phyloP scores from a whole-genome alignment of 2,888 invertebrate genomes.

The Onchidella celtica region DNA sequence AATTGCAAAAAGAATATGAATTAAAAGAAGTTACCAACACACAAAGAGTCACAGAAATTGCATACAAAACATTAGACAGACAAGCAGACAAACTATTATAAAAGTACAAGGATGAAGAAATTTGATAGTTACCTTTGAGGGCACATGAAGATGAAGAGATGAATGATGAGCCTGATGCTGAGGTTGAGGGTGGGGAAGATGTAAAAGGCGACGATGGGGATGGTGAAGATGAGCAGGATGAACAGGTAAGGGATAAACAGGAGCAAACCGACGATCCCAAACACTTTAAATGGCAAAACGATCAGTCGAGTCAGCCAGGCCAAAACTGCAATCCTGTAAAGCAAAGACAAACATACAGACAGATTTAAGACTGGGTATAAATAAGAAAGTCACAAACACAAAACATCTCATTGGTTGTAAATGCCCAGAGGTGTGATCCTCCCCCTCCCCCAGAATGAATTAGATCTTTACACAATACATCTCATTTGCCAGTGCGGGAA shows the following conservation, averaged over 20 bases:
- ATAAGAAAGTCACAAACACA: no score
- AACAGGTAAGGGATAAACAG: conserved; percentile 68
- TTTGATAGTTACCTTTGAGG: conserved; percentile 54
- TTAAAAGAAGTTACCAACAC: not conserved
- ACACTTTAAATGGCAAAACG: conserved; percentile 69
- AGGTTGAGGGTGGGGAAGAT: conserved; percentile 73
- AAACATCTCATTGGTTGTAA: no score
- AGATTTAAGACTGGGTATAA: no score
- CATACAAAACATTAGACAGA: not conserved
- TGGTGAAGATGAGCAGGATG: conserved; percentile 61
- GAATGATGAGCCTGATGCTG: conserved; percentile 65
- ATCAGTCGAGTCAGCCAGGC: conserved; percentile 62
- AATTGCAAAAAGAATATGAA: no score
- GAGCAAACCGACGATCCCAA: conserved; percentile 63
- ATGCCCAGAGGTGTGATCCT: no score
- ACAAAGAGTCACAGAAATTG: not conserved
- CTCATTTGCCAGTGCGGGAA: no score
- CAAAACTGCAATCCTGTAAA: conserved; percentile 8
- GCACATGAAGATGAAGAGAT: conserved; percentile 62
- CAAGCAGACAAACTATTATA: not conserved
- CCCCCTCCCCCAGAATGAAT: no score
- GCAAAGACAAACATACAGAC: no score
- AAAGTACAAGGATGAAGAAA: not conserved
- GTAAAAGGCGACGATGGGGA: conserved; percentile 68
- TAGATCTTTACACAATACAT: no score